Base-by-base conservation (phyloP, 2,797 vertebrate species). In the Steatocranus sp. region DNA sequence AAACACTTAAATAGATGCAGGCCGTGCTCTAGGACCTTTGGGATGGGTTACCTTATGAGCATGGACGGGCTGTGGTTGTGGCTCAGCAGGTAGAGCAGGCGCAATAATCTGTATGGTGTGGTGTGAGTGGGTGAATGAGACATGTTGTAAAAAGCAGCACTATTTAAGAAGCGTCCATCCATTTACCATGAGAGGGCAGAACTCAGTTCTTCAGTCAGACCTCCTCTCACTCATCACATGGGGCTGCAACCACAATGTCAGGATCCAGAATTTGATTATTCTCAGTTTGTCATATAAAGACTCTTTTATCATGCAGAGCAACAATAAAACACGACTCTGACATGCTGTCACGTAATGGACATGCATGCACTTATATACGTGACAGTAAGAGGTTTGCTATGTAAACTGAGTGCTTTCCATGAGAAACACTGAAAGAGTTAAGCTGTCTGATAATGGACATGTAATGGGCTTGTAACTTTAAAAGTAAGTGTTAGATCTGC, bases 71-170 rank as follows among this genome's bases (percentile, higher is more conserved):
- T 53, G 50, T 18, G 27, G 15, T 1, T 56, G 27, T 30, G 54
- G 23, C 50, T 56, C 54, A 56, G 27, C 27, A 58, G 54, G 54
- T 58, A 18, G 54, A 58, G 54, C 2, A 30, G 25, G 53, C 30
- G 2, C 15, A 17, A 9, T 17, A 30, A 56, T 56, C 0, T 3
- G 3, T 17, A 6, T 54, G 4, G 5, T 30, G 14, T 30, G 53
- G 0, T 54, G 51, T 30, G 20, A 53, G 8, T 5, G 50, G 50
- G 50, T 23, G 20, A 51, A 4, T 51, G 50, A 53, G 50, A 53
- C 50, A 0, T 15, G 12, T 53, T 53, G 23, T 27, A 54, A 27
- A 53, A 27, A 53, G 23, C 0, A 27, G 14, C 1, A 8, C 25
- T 56, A 30, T 17, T 56, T 30, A 56, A 56, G 53, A 56, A 56